Conservation (phyloP, 2,888 invertebrate genomes). For the Zootermopsis nevadensis region DNA sequence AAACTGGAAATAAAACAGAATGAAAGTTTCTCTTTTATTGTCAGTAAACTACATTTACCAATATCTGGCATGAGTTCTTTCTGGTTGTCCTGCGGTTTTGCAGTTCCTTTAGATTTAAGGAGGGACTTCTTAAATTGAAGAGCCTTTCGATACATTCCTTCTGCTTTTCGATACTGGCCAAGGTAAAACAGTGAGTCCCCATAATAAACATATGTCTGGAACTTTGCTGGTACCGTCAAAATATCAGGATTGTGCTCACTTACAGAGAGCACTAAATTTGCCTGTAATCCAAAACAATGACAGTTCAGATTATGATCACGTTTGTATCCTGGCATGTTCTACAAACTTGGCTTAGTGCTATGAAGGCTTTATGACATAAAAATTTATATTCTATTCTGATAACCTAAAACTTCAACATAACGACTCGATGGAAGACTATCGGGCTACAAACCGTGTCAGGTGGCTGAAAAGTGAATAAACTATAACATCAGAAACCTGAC, state of each 20-base stretch:
- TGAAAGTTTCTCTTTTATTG: no score
- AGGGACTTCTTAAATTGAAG: conserved; percentile 74
- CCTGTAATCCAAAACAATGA: conserved; percentile 65
- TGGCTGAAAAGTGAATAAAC: no score
- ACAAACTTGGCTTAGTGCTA: no score
- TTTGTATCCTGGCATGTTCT: no score
- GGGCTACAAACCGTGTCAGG: no score
- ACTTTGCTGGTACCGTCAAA: conserved; percentile 71
- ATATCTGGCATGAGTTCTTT: conserved; percentile 70
- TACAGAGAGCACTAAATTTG: conserved; percentile 72
- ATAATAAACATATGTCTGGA: conserved; percentile 75
- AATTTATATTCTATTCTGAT: no score
- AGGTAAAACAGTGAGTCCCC: conserved; percentile 77
- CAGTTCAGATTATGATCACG: not conserved
- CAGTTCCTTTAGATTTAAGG: conserved; percentile 66
- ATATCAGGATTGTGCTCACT: conserved; percentile 75
- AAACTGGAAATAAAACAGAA: no score
- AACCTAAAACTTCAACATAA: no score
- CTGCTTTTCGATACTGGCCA: conserved; percentile 75
- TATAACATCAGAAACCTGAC: no score
- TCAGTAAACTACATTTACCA: conserved; percentile 54
- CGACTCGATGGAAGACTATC: no score
- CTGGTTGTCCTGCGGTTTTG: conserved; percentile 63
- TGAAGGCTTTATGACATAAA: no score
- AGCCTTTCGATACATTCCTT: conserved; percentile 73